Evolutionary conservation across 2,113 vertebrate genomes (phyloP).

Genomic region (Benthochromis sp.): DNA sequence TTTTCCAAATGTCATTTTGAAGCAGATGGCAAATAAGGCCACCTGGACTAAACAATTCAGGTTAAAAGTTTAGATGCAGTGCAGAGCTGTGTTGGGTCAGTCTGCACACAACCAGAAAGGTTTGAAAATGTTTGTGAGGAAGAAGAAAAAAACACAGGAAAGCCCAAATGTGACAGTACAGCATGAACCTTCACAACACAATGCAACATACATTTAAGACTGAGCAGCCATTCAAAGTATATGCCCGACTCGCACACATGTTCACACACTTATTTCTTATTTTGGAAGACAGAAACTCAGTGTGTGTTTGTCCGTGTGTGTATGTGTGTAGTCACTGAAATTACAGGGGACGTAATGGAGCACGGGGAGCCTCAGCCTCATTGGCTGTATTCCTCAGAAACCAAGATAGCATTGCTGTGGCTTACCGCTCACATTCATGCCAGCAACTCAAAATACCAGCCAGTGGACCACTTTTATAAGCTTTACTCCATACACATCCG

Average conservation of each 20-base stretch:
- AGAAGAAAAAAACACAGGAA: constrained; percentile 9
- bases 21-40: not conserved
- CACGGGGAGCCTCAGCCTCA: constrained; percentile 55
- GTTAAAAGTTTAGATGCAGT: not conserved
- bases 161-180: not conserved
- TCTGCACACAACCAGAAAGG: not conserved
- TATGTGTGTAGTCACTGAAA: constrained; percentile 56
- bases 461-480: constrained; percentile 59
- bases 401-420: constrained; percentile 71
- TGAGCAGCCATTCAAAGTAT: constrained; percentile 38
- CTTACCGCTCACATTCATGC: constrained; percentile 61
- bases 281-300: constrained; percentile 45
- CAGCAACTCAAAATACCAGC: constrained; percentile 65
- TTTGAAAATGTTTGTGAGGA: not conserved
- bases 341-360: constrained; percentile 68
- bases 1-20: not conserved
- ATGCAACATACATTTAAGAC: constrained; percentile 23
- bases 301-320: constrained; percentile 14
- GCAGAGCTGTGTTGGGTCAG: not conserved
- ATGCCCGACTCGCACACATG: constrained; percentile 40
- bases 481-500: constrained; percentile 54
- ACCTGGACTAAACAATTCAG: not conserved
- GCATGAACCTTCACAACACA: constrained; percentile 12
- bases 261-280: constrained; percentile 46
- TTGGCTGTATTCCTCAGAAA: constrained; percentile 58